Percentiles rank a stretch among this genome's conserved stretches.
Evolutionary conservation across 2,797 vertebrate species (phyloP).

Genomic region (Carcharodon carcharias): DNA sequence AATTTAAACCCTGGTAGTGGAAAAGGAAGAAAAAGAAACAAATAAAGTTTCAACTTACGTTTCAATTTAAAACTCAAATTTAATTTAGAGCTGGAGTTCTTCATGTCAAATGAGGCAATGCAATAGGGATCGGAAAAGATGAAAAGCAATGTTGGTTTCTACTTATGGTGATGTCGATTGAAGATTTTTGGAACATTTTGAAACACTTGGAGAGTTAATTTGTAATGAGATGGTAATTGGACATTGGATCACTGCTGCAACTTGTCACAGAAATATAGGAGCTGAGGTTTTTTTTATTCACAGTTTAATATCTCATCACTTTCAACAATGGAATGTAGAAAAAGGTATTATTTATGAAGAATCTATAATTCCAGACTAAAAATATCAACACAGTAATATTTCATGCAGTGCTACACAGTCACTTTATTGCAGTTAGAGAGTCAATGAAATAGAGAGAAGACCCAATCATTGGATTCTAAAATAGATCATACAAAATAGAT

Average conservation of each 20-base stretch:
- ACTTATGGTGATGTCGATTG: not conserved
- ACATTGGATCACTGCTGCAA: not conserved
- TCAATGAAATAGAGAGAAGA: not conserved
- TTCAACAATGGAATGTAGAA: not conserved
- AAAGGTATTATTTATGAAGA: not conserved
- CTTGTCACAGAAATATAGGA: not conserved
- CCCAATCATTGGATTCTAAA: not conserved
- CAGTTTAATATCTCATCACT: not conserved
- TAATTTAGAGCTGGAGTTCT: not conserved
- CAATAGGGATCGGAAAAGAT: not conserved
- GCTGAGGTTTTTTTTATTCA: not conserved
- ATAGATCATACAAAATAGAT: not conserved
- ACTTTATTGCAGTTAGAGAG: not conserved
- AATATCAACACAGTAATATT: not conserved
- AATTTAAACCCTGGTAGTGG: not conserved
- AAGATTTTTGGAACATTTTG: not conserved
- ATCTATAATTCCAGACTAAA: not conserved
- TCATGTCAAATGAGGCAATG: not conserved
- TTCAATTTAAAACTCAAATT: not conserved
- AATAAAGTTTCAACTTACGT: not conserved
- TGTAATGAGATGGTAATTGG: not conserved
- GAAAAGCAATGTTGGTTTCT: not conserved
- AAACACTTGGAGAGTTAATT: not conserved
- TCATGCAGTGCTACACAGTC: not conserved
- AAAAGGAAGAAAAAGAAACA: not conserved